These are phyloP conservation scores for Fragum fragum DNA, from an alignment of 2,888 invertebrate species.

Conservation along the genomic window DNA sequence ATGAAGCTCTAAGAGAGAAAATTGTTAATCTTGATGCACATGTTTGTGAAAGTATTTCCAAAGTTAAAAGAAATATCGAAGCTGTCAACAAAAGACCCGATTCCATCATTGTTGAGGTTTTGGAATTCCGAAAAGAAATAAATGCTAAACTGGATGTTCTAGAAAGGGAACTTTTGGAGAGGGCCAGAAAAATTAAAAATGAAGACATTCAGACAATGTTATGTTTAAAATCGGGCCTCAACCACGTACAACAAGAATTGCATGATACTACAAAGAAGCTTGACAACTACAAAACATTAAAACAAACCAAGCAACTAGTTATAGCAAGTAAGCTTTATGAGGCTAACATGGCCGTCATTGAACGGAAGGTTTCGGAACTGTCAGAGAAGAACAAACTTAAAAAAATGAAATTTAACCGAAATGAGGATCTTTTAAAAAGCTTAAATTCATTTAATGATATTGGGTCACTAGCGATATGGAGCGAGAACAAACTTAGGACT, in stretches of 20 bases:
- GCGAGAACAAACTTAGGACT: neutral
- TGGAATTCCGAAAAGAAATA: neutral
- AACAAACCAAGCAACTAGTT: conserved; percentile 6
- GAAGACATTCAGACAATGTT: neutral
- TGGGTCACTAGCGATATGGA: neutral
- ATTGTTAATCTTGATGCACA: neutral
- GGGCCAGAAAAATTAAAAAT: neutral
- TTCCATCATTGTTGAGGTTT: neutral
- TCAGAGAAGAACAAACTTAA: neutral
- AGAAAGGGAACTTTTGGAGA: neutral
- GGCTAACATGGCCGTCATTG: neutral
- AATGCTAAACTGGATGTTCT: neutral
- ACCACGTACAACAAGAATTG: neutral
- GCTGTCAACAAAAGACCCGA: neutral
- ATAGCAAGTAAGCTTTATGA: neutral
- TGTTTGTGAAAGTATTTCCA: neutral
- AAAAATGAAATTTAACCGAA: neutral
- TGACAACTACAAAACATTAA: neutral
- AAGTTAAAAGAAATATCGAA: neutral
- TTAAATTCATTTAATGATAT: neutral
- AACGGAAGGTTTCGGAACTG: neutral
- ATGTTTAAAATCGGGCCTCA: neutral
- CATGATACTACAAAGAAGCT: neutral
- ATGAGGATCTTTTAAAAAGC: neutral
- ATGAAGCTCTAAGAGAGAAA: neutral